phyloP scores from a whole-genome alignment of 2,888 invertebrate species.

The Cyclophora albipunctata region DNA sequence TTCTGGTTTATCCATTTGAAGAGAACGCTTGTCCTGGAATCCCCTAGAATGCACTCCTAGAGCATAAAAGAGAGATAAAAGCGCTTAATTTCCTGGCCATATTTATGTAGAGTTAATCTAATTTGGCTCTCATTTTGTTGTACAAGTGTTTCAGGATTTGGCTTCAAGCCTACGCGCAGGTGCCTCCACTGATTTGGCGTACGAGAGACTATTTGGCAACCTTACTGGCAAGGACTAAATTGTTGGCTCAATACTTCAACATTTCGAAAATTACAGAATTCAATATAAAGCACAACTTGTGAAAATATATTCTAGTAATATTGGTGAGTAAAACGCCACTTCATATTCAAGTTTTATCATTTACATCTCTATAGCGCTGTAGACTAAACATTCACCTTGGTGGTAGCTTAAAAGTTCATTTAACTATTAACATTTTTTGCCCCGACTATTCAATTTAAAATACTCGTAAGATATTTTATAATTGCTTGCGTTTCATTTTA shows the following conservation, averaged over 20 bases:
- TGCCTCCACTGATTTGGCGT: conserved; percentile 44
- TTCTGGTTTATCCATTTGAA: too few relatives aligned
- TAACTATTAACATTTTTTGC: neutral
- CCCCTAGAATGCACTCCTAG: too few relatives aligned
- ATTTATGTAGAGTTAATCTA: conserved; percentile 34
- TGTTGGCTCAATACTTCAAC: conserved; percentile 27
- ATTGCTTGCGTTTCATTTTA: conserved; percentile 20
- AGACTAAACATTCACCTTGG: too few relatives aligned
- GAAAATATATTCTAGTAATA: too few relatives aligned
- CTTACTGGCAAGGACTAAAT: conserved; percentile 24
- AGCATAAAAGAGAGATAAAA: too few relatives aligned
- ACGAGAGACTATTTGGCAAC: conserved; percentile 41
- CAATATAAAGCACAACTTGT: too few relatives aligned
- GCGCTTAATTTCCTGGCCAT: too few relatives aligned
- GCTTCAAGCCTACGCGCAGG: conserved; percentile 38
- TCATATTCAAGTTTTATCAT: too few relatives aligned
- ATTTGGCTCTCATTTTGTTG: conserved; percentile 34
- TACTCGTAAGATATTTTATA: conserved; percentile 4
- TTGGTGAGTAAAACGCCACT: too few relatives aligned
- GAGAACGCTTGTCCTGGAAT: too few relatives aligned
- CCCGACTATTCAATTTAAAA: too few relatives aligned
- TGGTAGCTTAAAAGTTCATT: neutral
- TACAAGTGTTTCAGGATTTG: conserved; percentile 26
- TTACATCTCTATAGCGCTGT: too few relatives aligned
- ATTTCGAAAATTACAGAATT: neutral